Percentiles rank a stretch among this genome's conserved stretches.
Evolutionary conservation across 2,113 vertebrate genomes (phyloP).

Genomic region (Eulacestoma nigropectus): DNA sequence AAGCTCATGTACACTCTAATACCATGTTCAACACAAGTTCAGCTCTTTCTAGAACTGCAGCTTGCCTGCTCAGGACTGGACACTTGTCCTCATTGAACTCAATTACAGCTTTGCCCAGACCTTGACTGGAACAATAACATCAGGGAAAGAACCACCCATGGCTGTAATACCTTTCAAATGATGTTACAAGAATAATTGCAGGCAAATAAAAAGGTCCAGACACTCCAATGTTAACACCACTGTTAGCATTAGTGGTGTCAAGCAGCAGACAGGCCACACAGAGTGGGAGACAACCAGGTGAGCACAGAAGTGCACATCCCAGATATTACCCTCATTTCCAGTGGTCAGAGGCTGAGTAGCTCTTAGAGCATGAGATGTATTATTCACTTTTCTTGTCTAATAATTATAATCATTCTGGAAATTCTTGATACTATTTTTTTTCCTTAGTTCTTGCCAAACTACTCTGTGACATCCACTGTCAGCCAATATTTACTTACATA

Average conservation of each 20-base stretch:
- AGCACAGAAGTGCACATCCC: fast-evolving
- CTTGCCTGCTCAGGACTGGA: background rate
- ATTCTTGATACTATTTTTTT: background rate
- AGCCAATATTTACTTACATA: background rate
- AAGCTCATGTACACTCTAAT: background rate
- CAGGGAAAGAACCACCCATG: background rate
- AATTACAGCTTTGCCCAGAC: background rate
- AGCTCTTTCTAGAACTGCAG: background rate
- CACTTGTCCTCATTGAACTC: background rate
- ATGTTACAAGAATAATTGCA: background rate
- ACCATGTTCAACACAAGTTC: background rate
- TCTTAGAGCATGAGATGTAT: background rate
- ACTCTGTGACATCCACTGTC: background rate
- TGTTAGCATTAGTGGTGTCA: background rate
- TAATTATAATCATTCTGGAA: background rate
- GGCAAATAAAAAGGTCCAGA: background rate
- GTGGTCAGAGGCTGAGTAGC: background rate
- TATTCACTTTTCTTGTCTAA: background rate
- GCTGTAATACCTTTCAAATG: background rate
- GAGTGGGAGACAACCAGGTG: background rate
- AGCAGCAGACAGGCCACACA: background rate
- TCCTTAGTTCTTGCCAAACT: background rate
- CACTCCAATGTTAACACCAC: background rate
- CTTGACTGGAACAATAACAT: background rate
- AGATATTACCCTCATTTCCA: background rate